Percentiles rank a stretch among this genome's conserved stretches.
Evolutionary conservation across 2,888 invertebrate species (phyloP).

Genomic region (Sepiola atlantica): DNA sequence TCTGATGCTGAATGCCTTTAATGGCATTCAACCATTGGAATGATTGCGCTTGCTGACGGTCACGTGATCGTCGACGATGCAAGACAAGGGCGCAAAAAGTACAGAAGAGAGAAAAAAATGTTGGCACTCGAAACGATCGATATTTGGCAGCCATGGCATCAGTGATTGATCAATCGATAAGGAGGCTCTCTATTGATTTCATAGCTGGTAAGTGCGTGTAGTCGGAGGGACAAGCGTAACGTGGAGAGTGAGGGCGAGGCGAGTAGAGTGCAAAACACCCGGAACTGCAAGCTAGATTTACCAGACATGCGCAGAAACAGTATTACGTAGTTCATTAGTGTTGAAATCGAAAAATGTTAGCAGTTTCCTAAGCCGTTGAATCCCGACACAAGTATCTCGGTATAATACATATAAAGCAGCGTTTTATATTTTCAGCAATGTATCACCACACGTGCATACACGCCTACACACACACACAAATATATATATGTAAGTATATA

Average conservation of each 20-base stretch:
- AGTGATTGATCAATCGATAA: conserved; percentile 32
- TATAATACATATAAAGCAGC: too few relatives aligned
- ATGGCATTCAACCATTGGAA: neutral
- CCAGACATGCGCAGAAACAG: neutral
- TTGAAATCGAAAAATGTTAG: too few relatives aligned
- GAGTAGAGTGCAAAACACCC: neutral
- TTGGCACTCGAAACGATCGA: neutral
- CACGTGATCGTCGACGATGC: neutral
- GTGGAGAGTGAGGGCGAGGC: neutral
- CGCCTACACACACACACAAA: too few relatives aligned
- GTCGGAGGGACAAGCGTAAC: neutral
- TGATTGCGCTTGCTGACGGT: neutral
- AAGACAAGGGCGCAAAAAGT: neutral
- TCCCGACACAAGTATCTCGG: too few relatives aligned
- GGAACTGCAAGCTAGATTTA: neutral
- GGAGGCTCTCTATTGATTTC: neutral
- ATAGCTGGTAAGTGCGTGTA: neutral
- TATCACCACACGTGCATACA: neutral
- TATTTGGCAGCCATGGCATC: conserved; percentile 2
- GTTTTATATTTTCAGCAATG: neutral
- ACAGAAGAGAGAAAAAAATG: neutral
- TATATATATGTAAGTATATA: too few relatives aligned
- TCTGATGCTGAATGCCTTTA: neutral
- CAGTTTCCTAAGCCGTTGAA: too few relatives aligned
- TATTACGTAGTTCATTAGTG: too few relatives aligned